phyloP scores from a whole-genome alignment of 2,113 vertebrate species.

The Colaptes auratus region DNA sequence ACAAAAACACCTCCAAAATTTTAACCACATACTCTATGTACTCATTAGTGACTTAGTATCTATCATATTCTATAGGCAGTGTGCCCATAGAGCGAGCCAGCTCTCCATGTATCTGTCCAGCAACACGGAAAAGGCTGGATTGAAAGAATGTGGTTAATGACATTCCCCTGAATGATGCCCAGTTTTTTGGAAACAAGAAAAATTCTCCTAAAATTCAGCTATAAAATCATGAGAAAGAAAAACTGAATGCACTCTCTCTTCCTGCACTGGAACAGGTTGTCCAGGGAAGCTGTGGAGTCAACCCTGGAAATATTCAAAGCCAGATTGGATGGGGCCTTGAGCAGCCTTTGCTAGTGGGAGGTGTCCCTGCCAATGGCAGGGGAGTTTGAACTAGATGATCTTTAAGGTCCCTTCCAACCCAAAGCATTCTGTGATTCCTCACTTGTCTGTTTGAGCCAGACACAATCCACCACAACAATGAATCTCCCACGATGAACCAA shows the following conservation, averaged over 20 bases:
- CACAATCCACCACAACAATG: not conserved
- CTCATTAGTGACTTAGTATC: accelerated
- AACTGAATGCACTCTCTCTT: not conserved
- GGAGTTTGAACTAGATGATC: too few relatives aligned
- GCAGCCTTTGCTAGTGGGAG: too few relatives aligned
- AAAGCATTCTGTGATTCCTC: not conserved
- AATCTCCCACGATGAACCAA: not conserved
- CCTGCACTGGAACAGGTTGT: too few relatives aligned
- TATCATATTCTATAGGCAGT: not conserved
- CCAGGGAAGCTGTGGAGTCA: too few relatives aligned
- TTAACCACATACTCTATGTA: not conserved
- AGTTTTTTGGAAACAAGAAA: not conserved
- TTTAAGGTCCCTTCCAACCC: too few relatives aligned
- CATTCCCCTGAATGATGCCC: not conserved
- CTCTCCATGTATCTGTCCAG: not conserved
- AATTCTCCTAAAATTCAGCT: not conserved
- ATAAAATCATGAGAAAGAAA: not conserved
- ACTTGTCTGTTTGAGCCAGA: not conserved
- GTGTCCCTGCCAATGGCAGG: too few relatives aligned
- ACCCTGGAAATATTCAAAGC: too few relatives aligned
- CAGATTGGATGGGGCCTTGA: too few relatives aligned
- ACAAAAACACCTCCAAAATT: not conserved
- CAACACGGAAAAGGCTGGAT: not conserved
- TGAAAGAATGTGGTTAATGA: not conserved
- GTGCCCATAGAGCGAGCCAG: not conserved